Evolutionary conservation across 2,113 vertebrate genomes (phyloP), one percentile per base, ranked within the genome.

Genomic region (Brachypodius melanocephalos): DNA sequence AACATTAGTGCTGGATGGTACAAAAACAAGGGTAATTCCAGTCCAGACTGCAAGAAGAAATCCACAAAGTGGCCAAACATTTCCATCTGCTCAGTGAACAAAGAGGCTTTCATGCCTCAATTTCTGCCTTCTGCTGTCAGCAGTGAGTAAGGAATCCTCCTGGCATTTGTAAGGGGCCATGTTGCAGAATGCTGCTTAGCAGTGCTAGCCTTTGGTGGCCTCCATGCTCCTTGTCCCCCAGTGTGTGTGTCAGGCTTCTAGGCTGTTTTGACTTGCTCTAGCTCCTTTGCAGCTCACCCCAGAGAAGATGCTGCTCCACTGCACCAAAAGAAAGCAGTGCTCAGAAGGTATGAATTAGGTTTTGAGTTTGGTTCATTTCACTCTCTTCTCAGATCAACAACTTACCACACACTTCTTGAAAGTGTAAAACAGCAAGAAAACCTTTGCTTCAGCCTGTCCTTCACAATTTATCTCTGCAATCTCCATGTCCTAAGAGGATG

Each of bases 51-150:
- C 72, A 86, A 87, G 65, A 93, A 94, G 84, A 91, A 95, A 93
- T 59, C 32, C 34, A 93, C 42, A 32, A 32, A 92, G 66, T 76
- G 46, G 91, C 74, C 96, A 96, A 95, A 96, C 38, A 85, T 74
- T 91, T 96, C 95, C 96, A 97, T 97, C 96, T 97, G 96, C 61
- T 96, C 85, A 65, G 34, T 40, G 46, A 94, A 68, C 65, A 86
- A 63, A 84, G 69, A 89, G 63, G 65, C 55, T 67, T 87, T 51
- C 45, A n/a, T 42, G 72, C 63, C 59, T 75, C 74, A n/a, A 32
- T 76, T 88, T 68, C 62, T 45, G 80, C 72, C 57, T 94, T 91
- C 91, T 95, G 85, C 65, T 69, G 34, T 26, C 57, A 82, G 49
- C 38, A 48, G 59, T 17, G 32, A 58, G 62, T 18, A 55, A 77